Conservation (phyloP, 2,797 vertebrate genomes). For the Coregonus ussuriensis region DNA sequence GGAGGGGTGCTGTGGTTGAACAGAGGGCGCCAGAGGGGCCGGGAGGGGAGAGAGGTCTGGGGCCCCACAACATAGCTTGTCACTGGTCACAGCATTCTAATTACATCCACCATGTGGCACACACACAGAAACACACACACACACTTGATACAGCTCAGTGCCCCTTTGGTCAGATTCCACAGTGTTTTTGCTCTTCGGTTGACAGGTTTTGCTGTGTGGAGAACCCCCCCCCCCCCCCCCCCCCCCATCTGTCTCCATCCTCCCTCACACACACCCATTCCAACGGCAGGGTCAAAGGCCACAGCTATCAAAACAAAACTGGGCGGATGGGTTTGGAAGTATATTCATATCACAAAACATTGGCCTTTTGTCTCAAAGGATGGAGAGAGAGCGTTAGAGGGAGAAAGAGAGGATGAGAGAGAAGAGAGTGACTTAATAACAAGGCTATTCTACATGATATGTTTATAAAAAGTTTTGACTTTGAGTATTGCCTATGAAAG, state of each 20-base stretch:
- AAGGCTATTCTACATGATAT: not conserved
- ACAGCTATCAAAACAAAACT: conserved; percentile 34
- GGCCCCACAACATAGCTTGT: not conserved
- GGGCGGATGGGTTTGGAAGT: conserved; percentile 13
- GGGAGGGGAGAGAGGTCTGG: not conserved
- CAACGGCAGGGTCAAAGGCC: conserved; percentile 40
- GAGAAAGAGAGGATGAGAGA: not conserved
- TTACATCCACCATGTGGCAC: conserved; percentile 10
- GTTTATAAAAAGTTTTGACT: not conserved
- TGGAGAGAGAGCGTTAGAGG: not conserved
- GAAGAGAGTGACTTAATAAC: not conserved
- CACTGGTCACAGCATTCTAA: conserved; percentile 2
- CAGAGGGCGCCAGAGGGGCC: not conserved
- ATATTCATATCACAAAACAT: conserved; percentile 9
- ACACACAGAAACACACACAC: conserved; percentile 33
- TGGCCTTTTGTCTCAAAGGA: not conserved
- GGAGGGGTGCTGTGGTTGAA: not conserved
- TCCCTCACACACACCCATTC: conserved; percentile 36
- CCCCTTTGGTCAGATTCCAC: conserved; percentile 28
- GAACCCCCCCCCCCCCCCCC: not conserved
- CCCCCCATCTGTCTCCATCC: conserved; percentile 8
- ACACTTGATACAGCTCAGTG: conserved; percentile 32
- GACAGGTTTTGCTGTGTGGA: conserved; percentile 34
- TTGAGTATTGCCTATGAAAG: not conserved
- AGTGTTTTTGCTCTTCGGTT: conserved; percentile 30